A percentile compares a stretch with the other conserved stretches of the same genome.
Evolutionary conservation across 2,888 invertebrate genomes (phyloP).

Genomic region (Lithophane ornitopus): DNA sequence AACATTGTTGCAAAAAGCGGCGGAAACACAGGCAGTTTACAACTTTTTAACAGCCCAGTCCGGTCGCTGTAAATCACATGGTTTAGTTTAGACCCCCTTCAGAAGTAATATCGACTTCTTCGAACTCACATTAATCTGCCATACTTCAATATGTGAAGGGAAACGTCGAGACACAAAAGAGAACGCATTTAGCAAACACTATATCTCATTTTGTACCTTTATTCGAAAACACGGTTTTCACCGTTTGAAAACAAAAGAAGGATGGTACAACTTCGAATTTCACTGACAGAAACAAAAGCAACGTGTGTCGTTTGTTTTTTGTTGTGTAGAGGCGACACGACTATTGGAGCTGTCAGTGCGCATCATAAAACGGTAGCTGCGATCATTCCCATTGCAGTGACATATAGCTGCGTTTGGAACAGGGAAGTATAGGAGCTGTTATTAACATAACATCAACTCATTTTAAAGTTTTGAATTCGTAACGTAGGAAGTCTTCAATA

Average conservation of each 20-base stretch:
- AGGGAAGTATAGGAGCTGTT: conserved; percentile 59
- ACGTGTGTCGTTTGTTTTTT: conserved; percentile 62
- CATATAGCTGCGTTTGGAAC: conserved; percentile 71
- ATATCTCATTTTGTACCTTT: conserved; percentile 58
- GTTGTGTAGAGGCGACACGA: conserved; percentile 69
- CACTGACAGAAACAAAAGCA: conserved; percentile 60
- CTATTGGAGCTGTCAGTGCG: conserved; percentile 82
- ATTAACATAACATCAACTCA: background rate
- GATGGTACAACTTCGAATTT: conserved; percentile 59
- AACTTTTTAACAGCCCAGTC: conserved; percentile 88
- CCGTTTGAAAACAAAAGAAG: conserved; percentile 29
- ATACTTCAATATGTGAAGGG: conserved; percentile 88
- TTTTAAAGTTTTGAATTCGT: background rate
- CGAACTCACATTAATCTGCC: conserved; percentile 89
- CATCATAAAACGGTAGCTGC: conserved; percentile 83
- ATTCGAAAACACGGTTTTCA: conserved; percentile 46
- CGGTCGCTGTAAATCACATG: conserved; percentile 88
- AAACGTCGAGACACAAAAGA: conserved; percentile 83
- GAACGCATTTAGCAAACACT: conserved; percentile 79
- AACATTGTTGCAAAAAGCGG: conserved; percentile 85
- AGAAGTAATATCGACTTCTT: conserved; percentile 90
- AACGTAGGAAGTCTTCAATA: background rate
- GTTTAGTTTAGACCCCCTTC: conserved; percentile 87
- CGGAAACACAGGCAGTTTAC: conserved; percentile 90
- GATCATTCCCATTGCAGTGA: conserved; percentile 74